Base-by-base conservation (phyloP, 2,888 invertebrate genomes). In the Beris chalybata region DNA sequence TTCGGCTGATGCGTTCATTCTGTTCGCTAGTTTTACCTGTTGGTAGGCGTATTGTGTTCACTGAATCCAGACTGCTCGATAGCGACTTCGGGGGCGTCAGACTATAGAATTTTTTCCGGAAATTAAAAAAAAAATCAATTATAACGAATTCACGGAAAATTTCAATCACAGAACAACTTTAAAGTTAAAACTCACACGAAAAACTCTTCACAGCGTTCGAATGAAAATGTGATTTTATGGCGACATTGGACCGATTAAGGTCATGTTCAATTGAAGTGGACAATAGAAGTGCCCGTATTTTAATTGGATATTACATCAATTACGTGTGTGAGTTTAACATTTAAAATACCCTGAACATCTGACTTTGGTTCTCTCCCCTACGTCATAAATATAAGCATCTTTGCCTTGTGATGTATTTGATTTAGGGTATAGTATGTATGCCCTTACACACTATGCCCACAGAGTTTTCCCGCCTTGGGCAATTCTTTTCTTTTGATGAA, bases 81-180 rank as follows among this genome's bases (percentile, higher is more conserved):
- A 71, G 58, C 9, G 58, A 38, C 65, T 66, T 70, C n/a, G 75
- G 55, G 5, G 53, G 38, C 45, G 77, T 73, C 65, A 76, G 77
- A 71, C 77, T 78, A 71, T 76, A 75, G 67, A 79, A n/a, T n/a
- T n/a, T 72, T 55, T 22, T 22, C 3, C 22, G 2, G 22, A 76
- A 76, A 70, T 79, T 78, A 69, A 15, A 71, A 50, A 48, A 43
- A 50, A 13, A 47, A 13, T 30, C 30, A 38, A 13, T 54, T 22
- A 56, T 48, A n/a, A 22, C 22, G 22, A 29, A 59, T 7, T 11
- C 15, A 29, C 3, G 31, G 7, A 15, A 15, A 50, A 29, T 22
- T 50, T 50, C 48, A 15, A 22, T 15, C 9, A 22, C 7, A 48
- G 7, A 11, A 52, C 13, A 29, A 15, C 7, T 15, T 22, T n/a